Conservation (phyloP, 2,797 vertebrate genomes). For the Squalus acanthias region DNA sequence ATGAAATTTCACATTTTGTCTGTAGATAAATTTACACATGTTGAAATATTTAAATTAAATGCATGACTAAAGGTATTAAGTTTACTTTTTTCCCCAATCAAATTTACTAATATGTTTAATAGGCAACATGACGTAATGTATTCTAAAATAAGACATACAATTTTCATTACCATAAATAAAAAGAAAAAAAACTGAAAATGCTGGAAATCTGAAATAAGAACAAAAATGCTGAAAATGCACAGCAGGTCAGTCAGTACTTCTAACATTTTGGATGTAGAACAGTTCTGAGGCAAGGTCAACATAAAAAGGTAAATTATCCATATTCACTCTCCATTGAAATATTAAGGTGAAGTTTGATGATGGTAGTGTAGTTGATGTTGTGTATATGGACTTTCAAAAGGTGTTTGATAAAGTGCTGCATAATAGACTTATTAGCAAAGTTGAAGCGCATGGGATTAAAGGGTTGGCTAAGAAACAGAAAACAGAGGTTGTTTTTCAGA, state of each 20-base stretch:
- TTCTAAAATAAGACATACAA: neutral
- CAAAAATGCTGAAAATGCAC: neutral
- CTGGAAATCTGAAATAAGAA: neutral
- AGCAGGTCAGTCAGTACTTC: neutral
- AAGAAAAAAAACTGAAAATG: neutral
- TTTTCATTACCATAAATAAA: neutral
- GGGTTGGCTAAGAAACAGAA: too few species aligned
- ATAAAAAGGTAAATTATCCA: too few species aligned
- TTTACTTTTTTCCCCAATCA: neutral
- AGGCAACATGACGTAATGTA: neutral
- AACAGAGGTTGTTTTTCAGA: too few species aligned
- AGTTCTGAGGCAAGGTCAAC: neutral
- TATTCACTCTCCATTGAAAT: neutral
- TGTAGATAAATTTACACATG: neutral
- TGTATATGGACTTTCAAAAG: too few species aligned
- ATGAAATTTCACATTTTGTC: neutral
- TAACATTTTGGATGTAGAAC: neutral
- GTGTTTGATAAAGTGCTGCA: too few species aligned
- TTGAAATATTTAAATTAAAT: neutral
- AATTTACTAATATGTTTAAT: neutral
- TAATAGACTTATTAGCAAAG: too few species aligned
- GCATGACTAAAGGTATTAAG: too few species aligned
- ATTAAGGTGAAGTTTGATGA: neutral
- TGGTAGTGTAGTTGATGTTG: too few species aligned
- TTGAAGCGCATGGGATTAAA: too few species aligned